A percentile compares a stretch with the other conserved stretches of the same genome.
Conservation (phyloP, 2,113 vertebrate species). For the Otolemur garnettii region DNA sequence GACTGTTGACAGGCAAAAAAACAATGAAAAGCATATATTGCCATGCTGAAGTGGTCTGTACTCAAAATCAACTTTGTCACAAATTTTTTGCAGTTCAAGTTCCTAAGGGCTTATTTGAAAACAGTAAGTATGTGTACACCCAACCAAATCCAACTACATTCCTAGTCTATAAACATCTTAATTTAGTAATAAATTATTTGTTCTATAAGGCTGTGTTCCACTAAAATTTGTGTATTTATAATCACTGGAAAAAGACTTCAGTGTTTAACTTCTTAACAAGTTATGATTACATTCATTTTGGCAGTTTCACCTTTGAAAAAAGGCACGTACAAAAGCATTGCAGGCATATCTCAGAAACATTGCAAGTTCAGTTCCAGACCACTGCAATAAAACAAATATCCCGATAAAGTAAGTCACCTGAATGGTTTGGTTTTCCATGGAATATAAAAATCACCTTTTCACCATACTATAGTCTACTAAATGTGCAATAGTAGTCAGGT, state of each 20-base stretch:
- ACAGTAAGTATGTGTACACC: slow-evolving; percentile 33
- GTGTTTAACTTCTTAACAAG: slow-evolving; percentile 50
- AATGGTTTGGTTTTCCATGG: not conserved
- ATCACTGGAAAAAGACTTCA: not conserved
- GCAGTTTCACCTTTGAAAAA: slow-evolving; percentile 15
- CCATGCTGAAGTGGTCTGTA: not conserved
- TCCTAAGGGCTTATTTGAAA: slow-evolving; percentile 11
- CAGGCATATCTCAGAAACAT: not conserved
- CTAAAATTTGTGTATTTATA: slow-evolving; percentile 55
- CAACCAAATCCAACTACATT: slow-evolving; percentile 69
- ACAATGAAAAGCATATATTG: not conserved
- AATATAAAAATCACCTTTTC: not conserved
- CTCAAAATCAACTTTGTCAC: slow-evolving; percentile 28
- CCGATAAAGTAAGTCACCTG: not conserved
- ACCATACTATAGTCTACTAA: not conserved
- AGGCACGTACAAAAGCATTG: slow-evolving; percentile 47
- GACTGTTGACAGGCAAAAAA: not conserved
- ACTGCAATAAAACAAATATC: not conserved
- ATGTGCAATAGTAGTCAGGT: not conserved
- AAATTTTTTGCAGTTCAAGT: slow-evolving; percentile 32
- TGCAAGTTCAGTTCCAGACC: not conserved
- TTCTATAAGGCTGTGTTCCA: slow-evolving; percentile 59
- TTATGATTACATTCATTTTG: not conserved
- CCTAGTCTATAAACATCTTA: slow-evolving; percentile 58
- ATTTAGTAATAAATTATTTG: slow-evolving; percentile 66